Evolutionary conservation across 2,113 vertebrate species (phyloP), one percentile per base, ranked within the genome.

Genomic region (Galeopterus variegatus): DNA sequence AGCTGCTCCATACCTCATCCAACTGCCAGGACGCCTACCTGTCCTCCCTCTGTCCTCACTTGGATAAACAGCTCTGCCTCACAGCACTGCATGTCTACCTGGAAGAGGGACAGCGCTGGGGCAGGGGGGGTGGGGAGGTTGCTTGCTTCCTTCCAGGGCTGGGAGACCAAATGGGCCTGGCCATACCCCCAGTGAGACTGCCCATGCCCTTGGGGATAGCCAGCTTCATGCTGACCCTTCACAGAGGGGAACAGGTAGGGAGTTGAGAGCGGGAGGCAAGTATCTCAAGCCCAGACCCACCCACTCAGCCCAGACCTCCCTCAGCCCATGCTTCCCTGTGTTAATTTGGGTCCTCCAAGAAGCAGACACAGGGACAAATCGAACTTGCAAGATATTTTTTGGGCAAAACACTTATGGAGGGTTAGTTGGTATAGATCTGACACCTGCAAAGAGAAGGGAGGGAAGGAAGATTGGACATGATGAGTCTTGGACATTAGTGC

Each of bases 11-110:
- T 7, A 8, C 19, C 41, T 41, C 41, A 21, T 48, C 24, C 9
- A 6, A n/a, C 89, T 14, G 0, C 31, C 82, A 41, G 86, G 92
- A 89, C 1, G 1, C 45, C 93, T 52, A 1, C 19, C 54, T 41
- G 8, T 23, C 24, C n/a, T 21, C 28, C 21, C 8, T n/a, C 54
- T 52, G 8, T 67, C 33, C n/a, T 33, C 33, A n/a, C 85, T 58
- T 9, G 87, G 87, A 97, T 98, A 97, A 98, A 98, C 0, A 33
- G 28, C 88, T 94, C 65, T 36, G 60, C 58, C 72, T 90, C 72
- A 8, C 54, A 70, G 48, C 5, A 2, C 58, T 52, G n/a, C n/a
- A 41, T 94, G 81, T 89, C 84, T 96, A 24, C 96, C 72, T 96
- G 28, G n/a, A 33, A 36, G 52, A 88, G 82, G 67, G 77, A 19